Base-by-base conservation (phyloP, 2,888 invertebrate species). In the Odontocerum albicorne region DNA sequence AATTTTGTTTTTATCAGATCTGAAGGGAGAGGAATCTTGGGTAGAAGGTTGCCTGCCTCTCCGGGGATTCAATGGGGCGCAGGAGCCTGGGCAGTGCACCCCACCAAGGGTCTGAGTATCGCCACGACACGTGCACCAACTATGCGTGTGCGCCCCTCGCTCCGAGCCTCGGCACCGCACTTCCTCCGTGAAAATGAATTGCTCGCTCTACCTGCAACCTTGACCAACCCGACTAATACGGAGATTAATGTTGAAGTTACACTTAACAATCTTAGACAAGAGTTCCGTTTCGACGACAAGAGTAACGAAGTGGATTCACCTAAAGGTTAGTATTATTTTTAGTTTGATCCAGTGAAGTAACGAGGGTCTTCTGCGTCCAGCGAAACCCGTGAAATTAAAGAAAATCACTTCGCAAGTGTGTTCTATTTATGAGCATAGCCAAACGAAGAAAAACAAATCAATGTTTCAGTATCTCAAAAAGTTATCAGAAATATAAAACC, bases 181-280 rank as follows among this genome's bases (percentile, higher is more conserved):
- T 87, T 90, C 0, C 85, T 98, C 10, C 88, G 92, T 64, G 82
- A 87, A 59, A 96, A 95, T 17, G 99, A 99, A 77, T 87, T 90
- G 6, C 81, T 98, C 49, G 88, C 93, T 0, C 82, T 96, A 47
- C 90, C 96, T 40, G 86, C 92, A 8, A 87, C 92, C 2, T 84
- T 97, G 6, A 92, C 90, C 71, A 92, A 96, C 65, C 80, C 51
- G 2, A 36, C 92, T 73, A 84, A 86, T 10, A 84, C 85, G 56
- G 86, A 91, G 61, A 77, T 90, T 1, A 79, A 80, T 10, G 90
- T 90, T 0, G 90, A 92, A 64, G 86, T 97, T 0, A 89, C 90
- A 0, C 77, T 97, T 68, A 90, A 92, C 64, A 91, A 91, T 71
- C 81, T 84, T 8, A 86, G 88, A 44, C 86, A 86, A 61, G 87